A percentile compares a stretch with the other conserved stretches of the same genome.
Evolutionary conservation across 2,888 invertebrate genomes (phyloP).

Genomic region (Nasonia oneida): DNA sequence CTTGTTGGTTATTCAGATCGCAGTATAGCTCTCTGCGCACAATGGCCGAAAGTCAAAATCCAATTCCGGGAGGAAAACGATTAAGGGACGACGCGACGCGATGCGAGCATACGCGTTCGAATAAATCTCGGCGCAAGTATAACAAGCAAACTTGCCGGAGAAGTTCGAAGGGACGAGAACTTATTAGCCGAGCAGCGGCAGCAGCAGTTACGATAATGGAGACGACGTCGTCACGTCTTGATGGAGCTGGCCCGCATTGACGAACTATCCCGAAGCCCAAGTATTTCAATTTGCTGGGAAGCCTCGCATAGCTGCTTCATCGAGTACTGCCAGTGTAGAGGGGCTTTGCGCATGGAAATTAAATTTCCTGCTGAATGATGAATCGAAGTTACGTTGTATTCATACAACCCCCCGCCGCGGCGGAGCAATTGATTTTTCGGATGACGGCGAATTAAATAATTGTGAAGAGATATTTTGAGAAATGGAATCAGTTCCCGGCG

Average conservation of each 20-base stretch:
- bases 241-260: slow-evolving; percentile 30
- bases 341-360: slow-evolving; percentile 30
- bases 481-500: neutral
- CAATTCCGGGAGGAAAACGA: slow-evolving; percentile 23
- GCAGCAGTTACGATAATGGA: slow-evolving; percentile 45
- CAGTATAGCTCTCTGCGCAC: neutral
- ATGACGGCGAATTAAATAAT: neutral
- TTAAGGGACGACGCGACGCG: neutral
- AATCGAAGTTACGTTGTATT: slow-evolving; percentile 2
- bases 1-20: slow-evolving; percentile 4
- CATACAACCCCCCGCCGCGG: neutral
- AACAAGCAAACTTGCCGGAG: slow-evolving; percentile 45
- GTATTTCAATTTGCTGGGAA: slow-evolving; percentile 62
- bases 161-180: slow-evolving; percentile 20
- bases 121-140: slow-evolving; percentile 47
- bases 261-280: slow-evolving; percentile 55
- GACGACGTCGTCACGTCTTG: slow-evolving; percentile 42
- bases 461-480: neutral
- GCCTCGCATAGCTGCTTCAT: slow-evolving; percentile 18
- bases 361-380: slow-evolving; percentile 46
- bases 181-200: slow-evolving; percentile 42
- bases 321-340: neutral
- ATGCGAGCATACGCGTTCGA: neutral
- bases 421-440: neutral
- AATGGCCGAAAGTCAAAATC: slow-evolving; percentile 46